Conservation (phyloP, 2,888 invertebrate genomes). For the Hydroisotoma schaefferi region DNA sequence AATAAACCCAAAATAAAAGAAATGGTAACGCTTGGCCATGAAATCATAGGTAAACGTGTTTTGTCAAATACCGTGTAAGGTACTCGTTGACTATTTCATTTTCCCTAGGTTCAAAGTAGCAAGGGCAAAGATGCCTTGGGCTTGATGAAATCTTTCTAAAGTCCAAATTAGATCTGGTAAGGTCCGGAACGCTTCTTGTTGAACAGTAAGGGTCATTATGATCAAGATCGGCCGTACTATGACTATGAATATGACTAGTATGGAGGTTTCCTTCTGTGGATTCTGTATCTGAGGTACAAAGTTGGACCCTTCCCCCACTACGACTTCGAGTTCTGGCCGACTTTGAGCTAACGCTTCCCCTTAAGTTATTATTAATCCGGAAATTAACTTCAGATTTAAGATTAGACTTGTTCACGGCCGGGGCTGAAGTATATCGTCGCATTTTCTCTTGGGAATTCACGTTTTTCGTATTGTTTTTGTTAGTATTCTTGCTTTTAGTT, state of each 20-base stretch:
- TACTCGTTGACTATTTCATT: slow-evolving; percentile 37
- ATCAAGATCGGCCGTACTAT: too few relatives aligned
- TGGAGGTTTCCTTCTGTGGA: slow-evolving; percentile 34
- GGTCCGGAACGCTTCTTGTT: slow-evolving; percentile 42
- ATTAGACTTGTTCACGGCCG: slow-evolving; percentile 16
- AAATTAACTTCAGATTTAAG: slow-evolving; percentile 16
- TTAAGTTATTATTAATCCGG: slow-evolving; percentile 22
- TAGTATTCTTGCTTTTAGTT: not conserved
- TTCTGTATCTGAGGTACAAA: slow-evolving; percentile 38
- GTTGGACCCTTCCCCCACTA: not conserved
- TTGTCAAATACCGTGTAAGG: slow-evolving; percentile 31
- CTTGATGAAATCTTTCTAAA: slow-evolving; percentile 39
- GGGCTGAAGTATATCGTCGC: slow-evolving; percentile 27
- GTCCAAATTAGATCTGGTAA: slow-evolving; percentile 38
- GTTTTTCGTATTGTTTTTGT: not conserved
- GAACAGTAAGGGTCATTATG: slow-evolving; percentile 15
- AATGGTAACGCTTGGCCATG: not conserved
- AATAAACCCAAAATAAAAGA: too few relatives aligned
- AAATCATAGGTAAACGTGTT: too few relatives aligned
- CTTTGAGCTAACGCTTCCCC: slow-evolving; percentile 13
- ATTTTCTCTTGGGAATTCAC: slow-evolving; percentile 10
- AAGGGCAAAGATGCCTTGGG: slow-evolving; percentile 41
- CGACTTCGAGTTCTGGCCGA: slow-evolving; percentile 20
- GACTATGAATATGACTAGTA: not conserved
- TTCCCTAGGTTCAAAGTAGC: slow-evolving; percentile 39